A percentile compares a stretch with the other conserved stretches of the same genome.
These are phyloP conservation scores for Troglohyphantes excavatus DNA, from an alignment of 2,888 invertebrate genomes.

Conservation along the genomic window DNA sequence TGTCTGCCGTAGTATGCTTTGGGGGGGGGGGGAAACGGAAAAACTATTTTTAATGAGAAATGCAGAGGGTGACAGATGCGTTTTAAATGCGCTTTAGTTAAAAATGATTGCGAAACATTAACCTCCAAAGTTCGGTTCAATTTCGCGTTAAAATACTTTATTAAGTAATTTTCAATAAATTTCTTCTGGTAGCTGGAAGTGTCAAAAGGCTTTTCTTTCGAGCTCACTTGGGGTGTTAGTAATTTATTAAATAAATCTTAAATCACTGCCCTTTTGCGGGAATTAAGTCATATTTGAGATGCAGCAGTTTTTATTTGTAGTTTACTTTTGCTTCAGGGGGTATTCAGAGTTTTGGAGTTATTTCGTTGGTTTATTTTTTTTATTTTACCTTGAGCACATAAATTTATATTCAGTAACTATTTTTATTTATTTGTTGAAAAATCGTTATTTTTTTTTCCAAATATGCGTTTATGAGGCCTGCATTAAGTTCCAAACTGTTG, in stretches of 20 bases:
- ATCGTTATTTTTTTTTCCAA: too few species aligned
- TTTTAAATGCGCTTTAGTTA: conserved; percentile 62
- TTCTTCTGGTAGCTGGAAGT: neutral
- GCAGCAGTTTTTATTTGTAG: too few species aligned
- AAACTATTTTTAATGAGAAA: conserved; percentile 65
- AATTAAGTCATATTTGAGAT: too few species aligned
- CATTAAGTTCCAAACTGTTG: too few species aligned
- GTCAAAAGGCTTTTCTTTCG: conserved; percentile 8
- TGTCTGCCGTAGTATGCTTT: neutral
- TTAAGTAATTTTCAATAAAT: conserved; percentile 45
- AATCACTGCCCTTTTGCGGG: neutral
- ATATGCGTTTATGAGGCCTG: too few species aligned
- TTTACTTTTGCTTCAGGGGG: too few species aligned
- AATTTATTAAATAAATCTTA: neutral
- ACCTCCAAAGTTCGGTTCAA: conserved; percentile 29
- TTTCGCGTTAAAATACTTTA: conserved; percentile 41
- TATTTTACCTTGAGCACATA: too few species aligned
- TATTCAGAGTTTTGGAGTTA: too few species aligned
- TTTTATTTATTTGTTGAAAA: too few species aligned
- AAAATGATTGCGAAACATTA: conserved; percentile 47
- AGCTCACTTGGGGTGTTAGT: too few species aligned
- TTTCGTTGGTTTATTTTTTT: too few species aligned
- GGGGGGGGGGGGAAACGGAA: neutral
- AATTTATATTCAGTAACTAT: too few species aligned
- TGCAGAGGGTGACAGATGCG: conserved; percentile 38